A percentile compares a stretch with the other conserved stretches of the same genome.
phyloP scores from a whole-genome alignment of 2,888 invertebrate genomes.

The Lasius platythorax region DNA sequence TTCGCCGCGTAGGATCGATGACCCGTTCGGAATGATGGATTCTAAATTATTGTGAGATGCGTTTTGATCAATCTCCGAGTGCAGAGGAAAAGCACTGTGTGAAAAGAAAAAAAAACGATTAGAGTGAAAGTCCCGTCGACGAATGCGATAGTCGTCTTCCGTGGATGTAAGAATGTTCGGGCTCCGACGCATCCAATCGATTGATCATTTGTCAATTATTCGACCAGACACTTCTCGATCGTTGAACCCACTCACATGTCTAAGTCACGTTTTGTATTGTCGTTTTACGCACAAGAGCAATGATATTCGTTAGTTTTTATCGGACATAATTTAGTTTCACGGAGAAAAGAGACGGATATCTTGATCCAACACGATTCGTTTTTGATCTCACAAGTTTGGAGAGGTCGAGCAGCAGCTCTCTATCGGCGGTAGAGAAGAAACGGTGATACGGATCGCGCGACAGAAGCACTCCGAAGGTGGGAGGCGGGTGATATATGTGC shows the following conservation, averaged over 20 bases:
- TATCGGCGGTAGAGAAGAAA: background rate
- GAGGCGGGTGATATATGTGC: conserved; percentile 61
- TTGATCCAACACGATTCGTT: background rate
- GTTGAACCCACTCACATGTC: conserved; percentile 16
- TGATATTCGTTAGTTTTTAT: background rate
- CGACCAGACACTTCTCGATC: background rate
- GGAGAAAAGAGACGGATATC: background rate
- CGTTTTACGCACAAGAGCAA: background rate
- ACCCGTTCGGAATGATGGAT: conserved; percentile 64
- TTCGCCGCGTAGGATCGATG: conserved; percentile 62
- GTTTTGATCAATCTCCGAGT: conserved; percentile 66
- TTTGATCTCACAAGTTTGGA: background rate
- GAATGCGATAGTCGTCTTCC: conserved; percentile 45
- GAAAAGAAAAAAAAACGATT: conserved; percentile 2
- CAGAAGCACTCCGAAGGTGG: conserved; percentile 8
- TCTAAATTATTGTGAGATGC: conserved; percentile 67
- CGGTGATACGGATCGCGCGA: conserved; percentile 49
- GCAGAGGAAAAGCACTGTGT: background rate
- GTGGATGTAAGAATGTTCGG: conserved; percentile 25
- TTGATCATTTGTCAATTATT: conserved; percentile 58
- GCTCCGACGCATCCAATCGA: conserved; percentile 43
- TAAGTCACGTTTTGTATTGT: background rate
- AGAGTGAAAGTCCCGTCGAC: conserved; percentile 24
- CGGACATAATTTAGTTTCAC: background rate
- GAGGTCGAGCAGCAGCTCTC: background rate